Evolutionary conservation across 2,888 invertebrate species (phyloP).

Genomic region (Endotricha flammealis): DNA sequence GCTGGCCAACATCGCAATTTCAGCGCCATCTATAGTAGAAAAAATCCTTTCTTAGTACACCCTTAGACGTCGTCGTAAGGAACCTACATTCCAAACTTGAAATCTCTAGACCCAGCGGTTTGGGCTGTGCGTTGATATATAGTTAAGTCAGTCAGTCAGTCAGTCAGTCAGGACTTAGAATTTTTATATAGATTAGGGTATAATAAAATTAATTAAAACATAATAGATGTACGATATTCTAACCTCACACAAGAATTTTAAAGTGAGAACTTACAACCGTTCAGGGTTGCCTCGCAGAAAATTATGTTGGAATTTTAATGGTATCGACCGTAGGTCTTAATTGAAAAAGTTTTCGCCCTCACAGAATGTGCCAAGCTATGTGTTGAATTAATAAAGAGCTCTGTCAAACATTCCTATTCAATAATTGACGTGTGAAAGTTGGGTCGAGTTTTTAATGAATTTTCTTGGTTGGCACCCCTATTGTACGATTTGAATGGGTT

Average conservation of each 20-base stretch:
- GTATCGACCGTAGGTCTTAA: slow-evolving; percentile 56
- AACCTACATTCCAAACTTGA: too few relatives aligned
- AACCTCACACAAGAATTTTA: slow-evolving; percentile 5
- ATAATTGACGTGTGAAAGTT: slow-evolving; percentile 48
- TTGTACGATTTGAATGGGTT: slow-evolving; percentile 7
- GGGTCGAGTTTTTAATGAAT: slow-evolving; percentile 40
- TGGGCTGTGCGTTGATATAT: too few relatives aligned
- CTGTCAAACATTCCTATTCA: slow-evolving; percentile 53
- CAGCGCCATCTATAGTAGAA: too few relatives aligned
- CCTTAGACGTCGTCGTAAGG: too few relatives aligned
- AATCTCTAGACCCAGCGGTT: too few relatives aligned
- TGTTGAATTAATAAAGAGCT: slow-evolving; percentile 61
- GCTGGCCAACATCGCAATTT: too few relatives aligned
- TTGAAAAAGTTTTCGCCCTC: slow-evolving; percentile 66
- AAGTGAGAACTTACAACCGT: slow-evolving; percentile 4
- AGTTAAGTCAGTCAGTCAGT: too few relatives aligned
- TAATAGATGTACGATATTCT: neutral
- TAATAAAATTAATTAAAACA: too few relatives aligned
- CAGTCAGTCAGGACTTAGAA: too few relatives aligned
- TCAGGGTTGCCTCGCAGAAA: slow-evolving; percentile 26
- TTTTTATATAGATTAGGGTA: too few relatives aligned
- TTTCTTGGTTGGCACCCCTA: slow-evolving; percentile 25
- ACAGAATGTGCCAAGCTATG: slow-evolving; percentile 46
- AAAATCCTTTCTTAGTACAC: too few relatives aligned
- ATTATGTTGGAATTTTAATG: slow-evolving; percentile 65